Conservation (phyloP, 2,113 vertebrate genomes). For the Mungos mungo region DNA sequence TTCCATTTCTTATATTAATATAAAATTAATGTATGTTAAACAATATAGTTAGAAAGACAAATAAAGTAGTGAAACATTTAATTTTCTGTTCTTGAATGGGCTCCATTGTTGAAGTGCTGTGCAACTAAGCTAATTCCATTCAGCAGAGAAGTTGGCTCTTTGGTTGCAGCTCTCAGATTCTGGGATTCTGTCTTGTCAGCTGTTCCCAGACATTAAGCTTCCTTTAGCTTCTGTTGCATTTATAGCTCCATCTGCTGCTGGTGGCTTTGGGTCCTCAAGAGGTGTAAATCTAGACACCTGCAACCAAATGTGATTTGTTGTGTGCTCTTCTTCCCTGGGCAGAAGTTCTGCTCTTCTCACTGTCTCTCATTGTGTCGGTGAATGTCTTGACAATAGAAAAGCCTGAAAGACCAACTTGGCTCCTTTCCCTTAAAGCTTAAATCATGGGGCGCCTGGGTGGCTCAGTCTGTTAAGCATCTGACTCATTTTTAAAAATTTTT, state of each 20-base stretch:
- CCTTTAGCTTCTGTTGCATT: not conserved
- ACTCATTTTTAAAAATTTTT: too few relatives aligned
- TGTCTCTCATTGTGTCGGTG: not conserved
- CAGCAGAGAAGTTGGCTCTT: not conserved
- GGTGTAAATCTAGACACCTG: not conserved
- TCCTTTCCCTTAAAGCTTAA: not conserved
- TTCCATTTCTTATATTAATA: not conserved
- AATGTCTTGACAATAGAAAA: not conserved
- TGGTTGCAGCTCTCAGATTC: not conserved
- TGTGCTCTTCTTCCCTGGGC: not conserved
- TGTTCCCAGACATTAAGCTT: not conserved
- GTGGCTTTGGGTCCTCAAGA: not conserved
- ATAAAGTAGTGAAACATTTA: not conserved
- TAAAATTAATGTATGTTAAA: not conserved
- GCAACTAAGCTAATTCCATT: not conserved
- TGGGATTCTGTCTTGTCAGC: not conserved
- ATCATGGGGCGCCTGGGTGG: not conserved
- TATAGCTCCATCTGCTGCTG: not conserved
- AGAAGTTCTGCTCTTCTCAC: not conserved
- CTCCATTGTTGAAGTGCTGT: not conserved
- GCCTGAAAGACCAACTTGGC: not conserved
- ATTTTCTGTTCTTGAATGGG: conserved; percentile 8
- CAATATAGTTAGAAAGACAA: not conserved
- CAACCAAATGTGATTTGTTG: not conserved
- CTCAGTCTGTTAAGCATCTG: too few relatives aligned